Conservation (phyloP, 2,797 vertebrate genomes). For the Simalia tracyae region DNA sequence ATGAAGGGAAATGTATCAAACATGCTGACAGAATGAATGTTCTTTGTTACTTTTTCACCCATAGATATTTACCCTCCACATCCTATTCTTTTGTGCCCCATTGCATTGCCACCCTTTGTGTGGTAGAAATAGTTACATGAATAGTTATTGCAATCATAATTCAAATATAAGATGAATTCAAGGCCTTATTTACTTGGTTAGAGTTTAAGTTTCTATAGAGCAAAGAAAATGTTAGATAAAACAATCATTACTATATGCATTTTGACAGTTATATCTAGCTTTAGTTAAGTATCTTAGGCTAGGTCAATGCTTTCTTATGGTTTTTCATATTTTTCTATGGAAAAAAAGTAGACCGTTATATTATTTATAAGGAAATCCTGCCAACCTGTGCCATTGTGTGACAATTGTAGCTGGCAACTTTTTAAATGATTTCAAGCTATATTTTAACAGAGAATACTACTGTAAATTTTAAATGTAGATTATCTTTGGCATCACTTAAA, state of each 20-base stretch:
- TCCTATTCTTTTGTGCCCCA: neutral
- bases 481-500: conserved; percentile 51
- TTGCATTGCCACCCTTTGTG: neutral
- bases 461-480: conserved; percentile 28
- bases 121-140: neutral
- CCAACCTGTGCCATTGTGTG: neutral
- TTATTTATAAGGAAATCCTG: neutral
- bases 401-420: conserved; percentile 40
- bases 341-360: neutral
- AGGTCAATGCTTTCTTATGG: neutral
- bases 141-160: neutral
- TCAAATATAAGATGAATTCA: neutral
- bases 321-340: neutral
- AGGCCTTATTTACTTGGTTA: neutral
- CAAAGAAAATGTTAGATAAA: neutral
- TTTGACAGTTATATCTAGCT: neutral
- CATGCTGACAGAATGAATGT: neutral
- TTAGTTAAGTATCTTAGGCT: neutral
- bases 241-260: neutral
- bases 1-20: neutral
- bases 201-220: neutral
- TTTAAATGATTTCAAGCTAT: conserved; percentile 55
- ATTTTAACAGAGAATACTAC: conserved; percentile 43
- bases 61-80: neutral
- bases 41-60: neutral